Evolutionary conservation across 2,888 invertebrate genomes (phyloP).

Genomic region (Lymantria monacha): DNA sequence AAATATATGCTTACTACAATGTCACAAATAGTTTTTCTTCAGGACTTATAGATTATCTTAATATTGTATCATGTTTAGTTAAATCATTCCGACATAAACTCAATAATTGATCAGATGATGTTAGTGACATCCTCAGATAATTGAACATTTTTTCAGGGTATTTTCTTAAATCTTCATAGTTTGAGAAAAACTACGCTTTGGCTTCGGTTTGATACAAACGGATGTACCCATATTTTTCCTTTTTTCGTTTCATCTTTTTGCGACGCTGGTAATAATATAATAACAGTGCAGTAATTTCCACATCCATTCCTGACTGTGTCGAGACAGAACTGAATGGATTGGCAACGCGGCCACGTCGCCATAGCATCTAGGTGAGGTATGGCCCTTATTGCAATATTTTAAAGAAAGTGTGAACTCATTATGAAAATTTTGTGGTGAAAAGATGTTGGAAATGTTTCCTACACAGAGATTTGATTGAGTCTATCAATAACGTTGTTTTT

Average conservation of each 20-base stretch:
- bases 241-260: conserved; percentile 5
- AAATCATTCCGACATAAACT: conserved; percentile 23
- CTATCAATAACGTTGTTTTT: too few relatives aligned
- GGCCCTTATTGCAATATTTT: too few relatives aligned
- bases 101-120: conserved; percentile 27
- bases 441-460: too few relatives aligned
- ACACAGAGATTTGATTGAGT: too few relatives aligned
- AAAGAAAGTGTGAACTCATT: too few relatives aligned
- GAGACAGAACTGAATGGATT: too few relatives aligned
- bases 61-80: conserved; percentile 24
- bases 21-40: conserved; percentile 25
- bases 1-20: conserved; percentile 21
- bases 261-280: conserved; percentile 5
- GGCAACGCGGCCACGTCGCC: too few relatives aligned
- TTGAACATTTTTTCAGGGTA: conserved; percentile 21
- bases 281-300: too few relatives aligned
- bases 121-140: conserved; percentile 23
- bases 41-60: conserved; percentile 27
- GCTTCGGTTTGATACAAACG: conserved; percentile 15
- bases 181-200: conserved; percentile 15
- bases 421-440: too few relatives aligned
- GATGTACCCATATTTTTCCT: conserved; percentile 14
- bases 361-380: too few relatives aligned
- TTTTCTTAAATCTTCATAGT: conserved; percentile 24
- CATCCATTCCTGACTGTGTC: conserved; percentile 9